These are phyloP conservation scores for Synanthedon andrenaeformis DNA, from an alignment of 2,888 invertebrate genomes.

Conservation along the genomic window DNA sequence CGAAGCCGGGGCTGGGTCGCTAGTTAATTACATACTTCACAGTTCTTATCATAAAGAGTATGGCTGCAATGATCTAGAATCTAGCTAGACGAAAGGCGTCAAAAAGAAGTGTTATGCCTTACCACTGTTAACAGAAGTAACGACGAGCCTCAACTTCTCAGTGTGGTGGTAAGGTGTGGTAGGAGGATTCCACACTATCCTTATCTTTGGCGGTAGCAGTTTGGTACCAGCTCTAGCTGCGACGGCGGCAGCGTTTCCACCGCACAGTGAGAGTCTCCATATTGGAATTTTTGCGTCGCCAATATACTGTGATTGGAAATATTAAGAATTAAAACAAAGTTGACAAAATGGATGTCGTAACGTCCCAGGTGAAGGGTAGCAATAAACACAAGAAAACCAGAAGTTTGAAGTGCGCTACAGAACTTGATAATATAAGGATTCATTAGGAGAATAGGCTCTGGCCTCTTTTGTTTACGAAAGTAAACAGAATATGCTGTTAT, in stretches of 20 bases:
- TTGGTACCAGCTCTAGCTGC: slow-evolving; percentile 55
- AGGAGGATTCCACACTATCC: slow-evolving; percentile 68
- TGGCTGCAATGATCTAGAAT: too few species aligned
- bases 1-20: too few species aligned
- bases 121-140: slow-evolving; percentile 63
- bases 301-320: slow-evolving; percentile 36
- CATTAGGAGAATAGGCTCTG: too few species aligned
- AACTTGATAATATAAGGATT: too few species aligned
- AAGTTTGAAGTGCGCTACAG: too few species aligned
- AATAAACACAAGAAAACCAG: neutral
- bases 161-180: slow-evolving; percentile 55
- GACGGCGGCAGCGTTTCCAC: slow-evolving; percentile 65
- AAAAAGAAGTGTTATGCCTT: slow-evolving; percentile 10
- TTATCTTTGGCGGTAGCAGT: slow-evolving; percentile 66
- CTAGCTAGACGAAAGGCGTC: too few species aligned
- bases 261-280: slow-evolving; percentile 70
- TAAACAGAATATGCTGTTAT: too few species aligned
- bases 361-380: neutral
- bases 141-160: slow-evolving; percentile 55
- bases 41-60: too few species aligned
- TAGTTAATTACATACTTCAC: too few species aligned
- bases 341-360: slow-evolving; percentile 1
- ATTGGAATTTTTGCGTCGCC: slow-evolving; percentile 55
- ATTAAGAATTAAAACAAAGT: neutral
- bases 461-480: too few species aligned